Conservation (phyloP, 2,113 vertebrate genomes). For the Mastomys natalensis region DNA sequence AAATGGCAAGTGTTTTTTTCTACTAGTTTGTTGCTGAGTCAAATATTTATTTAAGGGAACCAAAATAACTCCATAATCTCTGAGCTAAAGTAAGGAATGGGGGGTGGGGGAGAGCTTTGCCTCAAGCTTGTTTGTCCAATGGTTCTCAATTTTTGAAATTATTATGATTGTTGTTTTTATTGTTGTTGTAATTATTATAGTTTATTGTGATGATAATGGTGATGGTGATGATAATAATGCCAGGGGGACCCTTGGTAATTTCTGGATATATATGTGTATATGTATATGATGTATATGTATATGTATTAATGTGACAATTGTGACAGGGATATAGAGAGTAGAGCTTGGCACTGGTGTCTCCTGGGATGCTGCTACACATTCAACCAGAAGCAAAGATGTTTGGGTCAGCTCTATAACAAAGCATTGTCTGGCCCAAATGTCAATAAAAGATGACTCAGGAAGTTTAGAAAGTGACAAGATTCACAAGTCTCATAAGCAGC, state of each 20-base stretch:
- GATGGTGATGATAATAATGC: too few relatives aligned
- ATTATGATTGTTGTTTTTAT: background rate
- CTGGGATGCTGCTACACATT: background rate
- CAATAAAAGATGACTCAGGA: background rate
- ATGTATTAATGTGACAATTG: background rate
- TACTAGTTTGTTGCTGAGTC: slow-evolving; percentile 33
- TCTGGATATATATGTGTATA: background rate
- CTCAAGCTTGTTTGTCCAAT: background rate
- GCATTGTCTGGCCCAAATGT: background rate
- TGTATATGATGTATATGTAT: too few relatives aligned
- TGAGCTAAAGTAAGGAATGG: background rate
- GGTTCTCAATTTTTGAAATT: background rate
- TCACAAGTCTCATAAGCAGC: background rate
- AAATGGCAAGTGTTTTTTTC: background rate
- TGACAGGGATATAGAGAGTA: background rate
- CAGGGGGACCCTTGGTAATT: background rate
- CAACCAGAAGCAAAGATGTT: background rate
- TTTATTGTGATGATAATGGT: too few relatives aligned
- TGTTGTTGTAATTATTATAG: background rate
- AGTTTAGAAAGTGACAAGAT: background rate
- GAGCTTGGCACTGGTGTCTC: background rate
- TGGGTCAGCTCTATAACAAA: background rate
- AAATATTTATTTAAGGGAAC: slow-evolving; percentile 31
- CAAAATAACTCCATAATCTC: slow-evolving; percentile 29
- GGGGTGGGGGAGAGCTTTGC: background rate